Conservation (phyloP, 2,113 vertebrate genomes). For the Ibidorhyncha struthersii region DNA sequence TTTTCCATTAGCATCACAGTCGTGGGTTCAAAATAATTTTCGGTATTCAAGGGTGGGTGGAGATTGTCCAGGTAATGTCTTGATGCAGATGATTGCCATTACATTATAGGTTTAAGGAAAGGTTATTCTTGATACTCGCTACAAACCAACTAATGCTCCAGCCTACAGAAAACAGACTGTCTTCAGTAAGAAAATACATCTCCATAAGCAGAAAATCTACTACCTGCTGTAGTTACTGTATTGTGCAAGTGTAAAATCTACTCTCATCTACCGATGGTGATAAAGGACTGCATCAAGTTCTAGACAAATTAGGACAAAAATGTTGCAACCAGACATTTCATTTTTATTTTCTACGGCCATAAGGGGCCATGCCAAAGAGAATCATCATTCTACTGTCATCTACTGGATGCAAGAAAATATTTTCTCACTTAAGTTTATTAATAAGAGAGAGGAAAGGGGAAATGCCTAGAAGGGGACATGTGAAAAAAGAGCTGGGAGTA, state of each 20-base stretch:
- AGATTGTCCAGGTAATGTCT: background rate
- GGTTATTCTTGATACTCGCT: background rate
- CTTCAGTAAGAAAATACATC: background rate
- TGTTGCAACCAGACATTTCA: background rate
- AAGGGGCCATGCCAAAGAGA: background rate
- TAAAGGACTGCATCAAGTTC: background rate
- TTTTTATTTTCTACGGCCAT: background rate
- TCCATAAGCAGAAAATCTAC: background rate
- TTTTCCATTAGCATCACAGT: background rate
- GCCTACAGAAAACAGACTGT: background rate
- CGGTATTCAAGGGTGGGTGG: background rate
- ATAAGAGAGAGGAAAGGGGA: background rate
- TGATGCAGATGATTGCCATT: background rate
- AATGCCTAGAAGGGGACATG: background rate
- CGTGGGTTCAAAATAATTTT: background rate
- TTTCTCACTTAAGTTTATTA: background rate
- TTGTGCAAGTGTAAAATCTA: background rate
- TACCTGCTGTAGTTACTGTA: background rate
- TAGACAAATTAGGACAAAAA: background rate
- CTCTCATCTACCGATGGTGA: background rate
- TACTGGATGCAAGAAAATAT: background rate
- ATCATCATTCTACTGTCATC: background rate
- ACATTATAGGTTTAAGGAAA: background rate
- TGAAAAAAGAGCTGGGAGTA: background rate
- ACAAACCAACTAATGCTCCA: background rate